Conservation (phyloP, 2,797 vertebrate species). For the Lithobates pipiens region DNA sequence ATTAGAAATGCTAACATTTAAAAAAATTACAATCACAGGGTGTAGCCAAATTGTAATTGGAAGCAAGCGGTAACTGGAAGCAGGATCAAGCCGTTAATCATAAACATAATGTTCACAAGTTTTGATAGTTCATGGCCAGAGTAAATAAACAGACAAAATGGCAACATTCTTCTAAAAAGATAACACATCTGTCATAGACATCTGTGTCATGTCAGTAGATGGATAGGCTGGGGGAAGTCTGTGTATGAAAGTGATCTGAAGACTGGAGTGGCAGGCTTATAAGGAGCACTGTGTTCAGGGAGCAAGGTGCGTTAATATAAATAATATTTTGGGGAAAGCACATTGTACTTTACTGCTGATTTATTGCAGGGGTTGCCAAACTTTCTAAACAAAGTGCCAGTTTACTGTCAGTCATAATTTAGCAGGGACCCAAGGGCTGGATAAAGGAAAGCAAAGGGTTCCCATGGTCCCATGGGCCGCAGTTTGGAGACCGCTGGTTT, state of each 20-base stretch:
- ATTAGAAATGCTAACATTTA: no score
- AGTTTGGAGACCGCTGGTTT: no score
- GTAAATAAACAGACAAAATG: constrained; percentile 20
- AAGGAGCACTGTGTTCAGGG: neutral
- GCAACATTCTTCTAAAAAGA: constrained; percentile 10
- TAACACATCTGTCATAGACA: constrained; percentile 17
- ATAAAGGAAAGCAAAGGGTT: no score
- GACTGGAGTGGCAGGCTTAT: neutral
- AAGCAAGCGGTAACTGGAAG: constrained; percentile 5
- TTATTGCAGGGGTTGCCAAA: no score
- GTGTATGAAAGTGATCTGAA: neutral
- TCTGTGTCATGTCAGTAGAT: neutral
- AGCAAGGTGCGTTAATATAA: no score
- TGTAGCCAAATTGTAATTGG: constrained; percentile 8
- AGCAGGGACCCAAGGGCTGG: no score
- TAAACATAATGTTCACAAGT: constrained; percentile 28
- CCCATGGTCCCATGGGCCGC: no score
- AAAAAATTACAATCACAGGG: neutral
- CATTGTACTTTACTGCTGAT: no score
- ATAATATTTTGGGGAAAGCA: no score
- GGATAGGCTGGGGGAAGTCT: neutral
- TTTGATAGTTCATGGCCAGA: constrained; percentile 23
- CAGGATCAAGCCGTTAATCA: constrained; percentile 5
- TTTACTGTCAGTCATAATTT: no score
- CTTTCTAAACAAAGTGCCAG: no score